These are phyloP conservation scores for Elymnias hypermnestra DNA, from an alignment of 1,140 invertebrate genomes.

Conservation along the genomic window DNA sequence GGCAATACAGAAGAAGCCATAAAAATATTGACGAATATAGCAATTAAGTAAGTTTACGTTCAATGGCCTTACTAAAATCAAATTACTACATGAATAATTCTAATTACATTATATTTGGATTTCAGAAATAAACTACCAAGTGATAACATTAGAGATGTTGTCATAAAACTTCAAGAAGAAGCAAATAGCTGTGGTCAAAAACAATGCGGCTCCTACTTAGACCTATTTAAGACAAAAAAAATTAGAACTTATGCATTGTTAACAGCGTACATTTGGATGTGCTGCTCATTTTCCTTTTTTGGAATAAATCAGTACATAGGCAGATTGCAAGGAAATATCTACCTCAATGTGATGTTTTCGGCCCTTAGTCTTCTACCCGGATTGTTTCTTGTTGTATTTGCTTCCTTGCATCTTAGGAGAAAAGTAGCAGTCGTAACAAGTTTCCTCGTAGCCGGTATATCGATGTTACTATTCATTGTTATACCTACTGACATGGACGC, in stretches of 20 bases:
- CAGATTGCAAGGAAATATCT: conserved; percentile 82
- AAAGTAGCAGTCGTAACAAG: conserved; percentile 47
- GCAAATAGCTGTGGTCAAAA: conserved; percentile 37
- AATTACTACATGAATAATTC: too few relatives aligned
- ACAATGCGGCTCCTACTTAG: conserved; percentile 43
- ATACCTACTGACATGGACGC: conserved; percentile 32
- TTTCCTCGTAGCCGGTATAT: conserved; percentile 40
- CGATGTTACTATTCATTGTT: conserved; percentile 44
- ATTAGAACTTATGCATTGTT: conserved; percentile 83
- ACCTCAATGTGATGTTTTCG: conserved; percentile 83
- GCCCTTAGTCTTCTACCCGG: conserved; percentile 78
- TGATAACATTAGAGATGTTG: conserved; percentile 70
- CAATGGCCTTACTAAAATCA: not conserved
- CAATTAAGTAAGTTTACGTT: conserved; percentile 45
- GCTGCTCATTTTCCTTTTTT: conserved; percentile 82
- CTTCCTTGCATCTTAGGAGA: conserved; percentile 79
- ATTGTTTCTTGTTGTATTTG: conserved; percentile 78
- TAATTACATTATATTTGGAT: too few relatives aligned
- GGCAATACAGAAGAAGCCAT: conserved; percentile 53
- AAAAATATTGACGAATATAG: conserved; percentile 41
- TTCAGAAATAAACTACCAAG: conserved; percentile 73
- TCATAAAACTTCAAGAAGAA: conserved; percentile 45
- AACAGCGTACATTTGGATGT: conserved; percentile 81
- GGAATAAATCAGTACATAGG: conserved; percentile 86
- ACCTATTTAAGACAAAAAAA: conserved; percentile 83